phyloP scores from a whole-genome alignment of 2,797 vertebrate species.

The Cynodonichthys magdalenae region DNA sequence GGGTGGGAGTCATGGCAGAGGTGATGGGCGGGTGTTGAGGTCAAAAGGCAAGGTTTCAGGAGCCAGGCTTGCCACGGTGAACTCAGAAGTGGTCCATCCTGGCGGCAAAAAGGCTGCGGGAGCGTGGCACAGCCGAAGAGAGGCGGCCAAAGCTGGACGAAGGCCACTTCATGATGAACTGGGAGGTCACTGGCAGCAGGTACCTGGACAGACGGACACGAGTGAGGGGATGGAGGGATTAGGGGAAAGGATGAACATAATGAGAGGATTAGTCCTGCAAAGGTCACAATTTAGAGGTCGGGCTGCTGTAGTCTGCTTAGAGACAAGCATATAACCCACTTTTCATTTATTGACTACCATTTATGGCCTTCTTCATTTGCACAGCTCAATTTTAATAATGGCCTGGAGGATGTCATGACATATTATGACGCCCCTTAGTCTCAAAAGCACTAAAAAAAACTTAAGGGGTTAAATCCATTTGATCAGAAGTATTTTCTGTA shows the following conservation, averaged over 20 bases:
- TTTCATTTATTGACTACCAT: constrained; percentile 48
- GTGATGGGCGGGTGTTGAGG: constrained; percentile 38
- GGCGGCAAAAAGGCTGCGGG: constrained; percentile 88
- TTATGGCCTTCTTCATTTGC: constrained; percentile 49
- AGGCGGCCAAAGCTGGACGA: constrained; percentile 86
- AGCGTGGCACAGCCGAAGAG: constrained; percentile 85
- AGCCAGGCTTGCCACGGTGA: constrained; percentile 65
- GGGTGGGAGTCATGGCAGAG: constrained; percentile 30
- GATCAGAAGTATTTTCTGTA: neutral
- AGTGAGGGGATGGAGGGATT: constrained; percentile 70
- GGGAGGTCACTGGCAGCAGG: constrained; percentile 94
- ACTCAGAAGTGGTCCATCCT: constrained; percentile 89
- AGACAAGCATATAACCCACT: constrained; percentile 49
- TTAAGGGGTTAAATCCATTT: constrained; percentile 13
- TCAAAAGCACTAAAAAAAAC: neutral
- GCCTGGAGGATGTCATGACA: constrained; percentile 17
- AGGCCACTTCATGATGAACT: constrained; percentile 93
- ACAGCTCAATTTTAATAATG: constrained; percentile 48
- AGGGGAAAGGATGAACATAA: constrained; percentile 74
- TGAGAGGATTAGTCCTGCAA: constrained; percentile 81
- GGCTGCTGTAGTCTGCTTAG: constrained; percentile 62
- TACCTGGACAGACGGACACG: constrained; percentile 87
- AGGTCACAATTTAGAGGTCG: constrained; percentile 78
- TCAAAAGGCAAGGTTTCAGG: constrained; percentile 58
- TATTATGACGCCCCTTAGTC: constrained; percentile 2